A percentile compares a stretch with the other conserved stretches of the same genome.
phyloP scores from a whole-genome alignment of 2,113 vertebrate genomes.

The Delphinus delphis region DNA sequence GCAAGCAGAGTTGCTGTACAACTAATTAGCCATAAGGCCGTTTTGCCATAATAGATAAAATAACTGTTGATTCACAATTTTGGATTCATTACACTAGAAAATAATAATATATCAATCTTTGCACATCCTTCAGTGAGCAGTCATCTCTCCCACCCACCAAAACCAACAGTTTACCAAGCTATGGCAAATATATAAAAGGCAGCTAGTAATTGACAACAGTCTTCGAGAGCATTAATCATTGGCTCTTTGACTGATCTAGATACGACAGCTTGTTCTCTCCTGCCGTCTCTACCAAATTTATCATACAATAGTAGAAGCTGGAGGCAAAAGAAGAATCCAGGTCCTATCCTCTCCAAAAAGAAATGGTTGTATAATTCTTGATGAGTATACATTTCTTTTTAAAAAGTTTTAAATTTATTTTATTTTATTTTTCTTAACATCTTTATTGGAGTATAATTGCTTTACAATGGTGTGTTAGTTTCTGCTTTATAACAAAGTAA shows the following conservation, averaged over 20 bases:
- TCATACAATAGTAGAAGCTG: too few relatives aligned
- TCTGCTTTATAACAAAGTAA: too few relatives aligned
- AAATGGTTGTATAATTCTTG: background rate
- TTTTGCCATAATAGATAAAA: background rate
- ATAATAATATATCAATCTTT: background rate
- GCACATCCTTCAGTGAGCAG: background rate
- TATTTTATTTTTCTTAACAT: too few relatives aligned
- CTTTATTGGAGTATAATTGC: too few relatives aligned
- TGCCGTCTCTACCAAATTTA: background rate
- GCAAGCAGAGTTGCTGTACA: background rate
- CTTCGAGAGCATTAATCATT: background rate
- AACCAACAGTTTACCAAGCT: background rate
- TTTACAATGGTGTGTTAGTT: too few relatives aligned
- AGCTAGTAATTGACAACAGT: too few relatives aligned
- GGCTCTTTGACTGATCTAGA: background rate
- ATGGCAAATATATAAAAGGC: too few relatives aligned
- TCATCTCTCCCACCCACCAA: background rate
- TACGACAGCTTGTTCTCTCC: background rate
- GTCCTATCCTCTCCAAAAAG: background rate
- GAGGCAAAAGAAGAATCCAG: background rate
- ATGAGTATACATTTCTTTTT: background rate
- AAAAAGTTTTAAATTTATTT: too few relatives aligned
- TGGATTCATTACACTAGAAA: background rate
- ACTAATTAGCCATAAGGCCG: background rate
- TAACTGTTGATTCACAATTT: background rate